These are phyloP conservation scores for Yoshiicerus persimilis DNA, from an alignment of 1,140 invertebrate species.

Conservation along the genomic window DNA sequence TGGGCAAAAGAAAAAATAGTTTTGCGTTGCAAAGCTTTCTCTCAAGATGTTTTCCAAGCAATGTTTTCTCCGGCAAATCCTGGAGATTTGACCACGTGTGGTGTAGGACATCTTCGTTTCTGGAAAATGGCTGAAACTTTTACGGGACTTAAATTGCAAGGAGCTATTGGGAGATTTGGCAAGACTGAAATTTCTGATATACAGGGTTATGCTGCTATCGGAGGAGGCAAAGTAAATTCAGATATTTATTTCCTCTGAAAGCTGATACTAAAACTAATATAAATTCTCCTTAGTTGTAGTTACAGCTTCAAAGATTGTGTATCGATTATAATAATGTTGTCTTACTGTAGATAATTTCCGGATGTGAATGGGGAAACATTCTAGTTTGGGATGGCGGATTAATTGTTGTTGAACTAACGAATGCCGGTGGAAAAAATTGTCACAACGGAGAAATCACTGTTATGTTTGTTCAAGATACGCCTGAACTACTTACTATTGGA, in stretches of 20 bases:
- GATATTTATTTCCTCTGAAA: neutral
- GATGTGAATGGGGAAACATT: conserved; percentile 86
- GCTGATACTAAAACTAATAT: conserved; percentile 53
- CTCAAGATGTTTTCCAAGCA: conserved; percentile 73
- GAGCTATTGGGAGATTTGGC: conserved; percentile 80
- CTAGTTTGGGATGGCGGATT: conserved; percentile 83
- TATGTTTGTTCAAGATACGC: conserved; percentile 66
- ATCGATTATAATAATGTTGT: no score
- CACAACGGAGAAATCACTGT: conserved; percentile 72
- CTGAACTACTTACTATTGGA: conserved; percentile 64
- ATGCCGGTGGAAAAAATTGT: conserved; percentile 68
- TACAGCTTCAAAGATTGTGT: neutral
- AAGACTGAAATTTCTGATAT: conserved; percentile 89
- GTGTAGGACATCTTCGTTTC: conserved; percentile 81
- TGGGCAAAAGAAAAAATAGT: conserved; percentile 75
- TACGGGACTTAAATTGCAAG: conserved; percentile 84
- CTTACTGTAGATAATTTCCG: conserved; percentile 67
- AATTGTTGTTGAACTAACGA: conserved; percentile 77
- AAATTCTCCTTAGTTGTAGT: neutral
- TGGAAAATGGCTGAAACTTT: conserved; percentile 91
- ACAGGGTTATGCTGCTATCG: conserved; percentile 75
- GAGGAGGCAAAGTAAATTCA: conserved; percentile 70
- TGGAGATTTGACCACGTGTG: conserved; percentile 74
- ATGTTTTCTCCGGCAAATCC: conserved; percentile 76
- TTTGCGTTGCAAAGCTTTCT: conserved; percentile 74